Percentiles rank a stretch among this genome's conserved stretches.
Evolutionary conservation across 2,888 invertebrate genomes (phyloP).

Genomic region (Crossocerus cetratus): DNA sequence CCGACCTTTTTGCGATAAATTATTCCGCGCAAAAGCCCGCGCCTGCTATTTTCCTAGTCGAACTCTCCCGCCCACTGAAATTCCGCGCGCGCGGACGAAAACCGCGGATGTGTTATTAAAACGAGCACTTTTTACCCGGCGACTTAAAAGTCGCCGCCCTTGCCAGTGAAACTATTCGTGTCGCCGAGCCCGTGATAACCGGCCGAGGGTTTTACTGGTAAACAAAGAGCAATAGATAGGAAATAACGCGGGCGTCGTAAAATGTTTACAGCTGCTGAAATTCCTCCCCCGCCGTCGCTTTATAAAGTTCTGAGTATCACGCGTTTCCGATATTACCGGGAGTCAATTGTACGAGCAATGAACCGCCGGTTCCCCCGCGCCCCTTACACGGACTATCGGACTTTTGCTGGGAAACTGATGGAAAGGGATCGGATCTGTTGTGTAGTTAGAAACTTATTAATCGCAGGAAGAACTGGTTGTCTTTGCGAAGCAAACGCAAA

Average conservation of each 20-base stretch:
- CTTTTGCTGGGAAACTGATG: too few relatives aligned
- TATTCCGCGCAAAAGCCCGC: too few relatives aligned
- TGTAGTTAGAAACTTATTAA: too few relatives aligned
- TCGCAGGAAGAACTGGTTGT: too few relatives aligned
- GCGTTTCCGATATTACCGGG: constrained; percentile 30
- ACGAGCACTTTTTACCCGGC: constrained; percentile 27
- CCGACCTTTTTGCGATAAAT: too few relatives aligned
- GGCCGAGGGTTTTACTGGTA: constrained; percentile 59
- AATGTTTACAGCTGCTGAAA: constrained; percentile 49
- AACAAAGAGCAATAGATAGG: constrained; percentile 56
- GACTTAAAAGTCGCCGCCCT: constrained; percentile 48
- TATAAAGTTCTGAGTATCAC: constrained; percentile 20
- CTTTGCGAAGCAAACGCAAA: too few relatives aligned
- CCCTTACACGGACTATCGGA: not conserved
- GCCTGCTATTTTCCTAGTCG: too few relatives aligned
- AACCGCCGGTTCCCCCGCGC: constrained; percentile 6
- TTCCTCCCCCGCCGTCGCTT: not conserved
- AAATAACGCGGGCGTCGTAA: constrained; percentile 58
- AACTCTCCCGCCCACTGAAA: too few relatives aligned
- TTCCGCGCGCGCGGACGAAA: too few relatives aligned
- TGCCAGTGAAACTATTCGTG: constrained; percentile 57
- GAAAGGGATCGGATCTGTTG: too few relatives aligned
- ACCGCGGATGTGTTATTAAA: too few relatives aligned
- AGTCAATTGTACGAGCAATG: constrained; percentile 31
- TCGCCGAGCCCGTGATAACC: constrained; percentile 55